Conservation (phyloP, 2,113 vertebrate species). For the Equus quagga region DNA sequence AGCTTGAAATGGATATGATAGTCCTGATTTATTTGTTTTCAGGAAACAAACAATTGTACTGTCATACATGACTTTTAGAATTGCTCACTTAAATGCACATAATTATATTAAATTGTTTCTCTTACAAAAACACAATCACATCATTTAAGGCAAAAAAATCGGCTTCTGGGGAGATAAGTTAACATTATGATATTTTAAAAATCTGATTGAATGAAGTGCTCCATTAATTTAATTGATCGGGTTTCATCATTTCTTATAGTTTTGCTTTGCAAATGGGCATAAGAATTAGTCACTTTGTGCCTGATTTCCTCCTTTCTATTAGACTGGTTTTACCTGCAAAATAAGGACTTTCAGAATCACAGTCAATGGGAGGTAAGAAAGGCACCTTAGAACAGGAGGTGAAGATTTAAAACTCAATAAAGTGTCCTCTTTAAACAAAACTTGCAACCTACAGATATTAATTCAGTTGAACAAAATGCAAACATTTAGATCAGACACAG, state of each 20-base stretch:
- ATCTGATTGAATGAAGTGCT: conserved; percentile 65
- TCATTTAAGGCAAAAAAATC: conserved; percentile 94
- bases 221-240: conserved; percentile 47
- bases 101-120: conserved; percentile 93
- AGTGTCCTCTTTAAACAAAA: conserved; percentile 75
- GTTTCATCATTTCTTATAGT: conserved; percentile 50
- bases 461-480: conserved; percentile 80
- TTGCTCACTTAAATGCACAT: conserved; percentile 91
- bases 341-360: conserved; percentile 74
- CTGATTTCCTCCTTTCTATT: conserved; percentile 57
- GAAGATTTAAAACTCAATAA: conserved; percentile 71
- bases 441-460: conserved; percentile 73
- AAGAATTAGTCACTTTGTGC: conserved; percentile 54
- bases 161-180: conserved; percentile 90
- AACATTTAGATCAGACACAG: conserved; percentile 82
- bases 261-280: conserved; percentile 57
- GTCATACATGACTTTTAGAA: conserved; percentile 92
- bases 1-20: conserved; percentile 85
- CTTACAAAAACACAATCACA: conserved; percentile 93
- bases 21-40: conserved; percentile 92
- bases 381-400: conserved; percentile 88
- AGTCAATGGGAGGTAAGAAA: conserved; percentile 88
- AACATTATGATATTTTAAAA: conserved; percentile 72
- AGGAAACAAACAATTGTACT: conserved; percentile 91
- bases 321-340: conserved; percentile 67